Evolutionary conservation across 2,113 vertebrate genomes (phyloP), one percentile per base, ranked within the genome.

Genomic region (Xiphophorus hellerii): DNA sequence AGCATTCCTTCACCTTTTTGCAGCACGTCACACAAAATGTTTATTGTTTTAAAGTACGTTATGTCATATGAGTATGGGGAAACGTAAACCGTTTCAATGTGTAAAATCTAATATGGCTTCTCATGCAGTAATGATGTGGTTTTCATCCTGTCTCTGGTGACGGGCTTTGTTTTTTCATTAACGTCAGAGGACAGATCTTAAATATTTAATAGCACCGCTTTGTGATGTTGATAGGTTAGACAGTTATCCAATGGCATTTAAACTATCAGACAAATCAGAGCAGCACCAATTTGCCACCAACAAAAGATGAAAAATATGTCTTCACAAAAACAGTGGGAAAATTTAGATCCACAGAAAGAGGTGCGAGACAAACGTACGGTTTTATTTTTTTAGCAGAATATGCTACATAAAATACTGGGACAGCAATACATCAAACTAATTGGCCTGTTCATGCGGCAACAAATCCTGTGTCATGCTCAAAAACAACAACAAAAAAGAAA

Each of bases 401-500:
- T 27, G 68, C 79, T 64, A 33, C 44, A 83, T 74, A 79, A 69
- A 67, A 66, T n/a, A 9, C 51, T 58, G 68, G 68, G 69, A 67
- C 77, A 62, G 66, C 80, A 74, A 90, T 91, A 83, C 61, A 88
- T 90, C 89, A 89, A 48, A 69, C 64, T 87, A 87, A 92, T 89
- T 87, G 80, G 77, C 69, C 79, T 78, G 80, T 85, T 87, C 87
- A 87, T 37, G 84, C 73, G 76, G 66, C 82, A 86, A 74, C 71
- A 73, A 77, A 85, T 61, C 78, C 29, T n/a, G 54, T 76, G 77
- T 76, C 74, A 69, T 37, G 27, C 11, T 72, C 64, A 74, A 73
- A 78, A 44, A 44, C 73, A 82, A 78, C 70, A 76, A 64, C 31
- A 66, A 82, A 88, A 79, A 84, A 70, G 77, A 85, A 69, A 79